Base-by-base conservation (phyloP, 2,113 vertebrate genomes). In the Heterotis niloticus region DNA sequence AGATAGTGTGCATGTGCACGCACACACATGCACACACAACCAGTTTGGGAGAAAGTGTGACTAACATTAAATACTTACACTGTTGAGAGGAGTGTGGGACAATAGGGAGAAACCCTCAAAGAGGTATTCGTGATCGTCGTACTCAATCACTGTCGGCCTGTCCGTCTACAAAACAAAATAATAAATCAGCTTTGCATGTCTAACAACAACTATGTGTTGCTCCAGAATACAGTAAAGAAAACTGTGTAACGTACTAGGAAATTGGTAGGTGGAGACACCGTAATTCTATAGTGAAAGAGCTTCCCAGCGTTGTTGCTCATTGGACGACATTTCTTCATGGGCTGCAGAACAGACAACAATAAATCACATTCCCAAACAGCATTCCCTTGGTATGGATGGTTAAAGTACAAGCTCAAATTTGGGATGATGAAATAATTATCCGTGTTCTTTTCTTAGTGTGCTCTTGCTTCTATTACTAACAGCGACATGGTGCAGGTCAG, bases 51-150 rank as follows among this genome's bases (percentile, higher is more conserved):
- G 34, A 44, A 44, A 44, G 3, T 44, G 34, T 17, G 59, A 9
- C 67, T 12, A 10, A 10, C 5, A 4, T 23, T 7, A 16, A 18
- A 75, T 66, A 87, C 96, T 96, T 92, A 99, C 98, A 0, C 91
- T 97, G 29, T 93, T 96, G 69, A 99, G 93, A 0, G 96, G 95
- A 0, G 92, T 92, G 51, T 99, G 98, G n/a, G 96, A 94, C 91
- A 98, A 98, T 84, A 99, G 94, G 1, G 97, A 99, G 90, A 99
- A 99, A 10, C 98, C 98, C 89, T 99, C 98, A 79, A 99, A 99
- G 87, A 99, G 96, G 81, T 99, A 99, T 83, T 99, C 98, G 1
- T 99, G 98, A 87, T 99, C 98, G 60, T 99, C 98, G 34, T 99
- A 99, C 82, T 99, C 97, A 73, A 99, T 94, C 84, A 98, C 98